Evolutionary conservation across 92 coral and sea anemone species (phyloP).

Genomic region (Epizoanthus ramosus): DNA sequence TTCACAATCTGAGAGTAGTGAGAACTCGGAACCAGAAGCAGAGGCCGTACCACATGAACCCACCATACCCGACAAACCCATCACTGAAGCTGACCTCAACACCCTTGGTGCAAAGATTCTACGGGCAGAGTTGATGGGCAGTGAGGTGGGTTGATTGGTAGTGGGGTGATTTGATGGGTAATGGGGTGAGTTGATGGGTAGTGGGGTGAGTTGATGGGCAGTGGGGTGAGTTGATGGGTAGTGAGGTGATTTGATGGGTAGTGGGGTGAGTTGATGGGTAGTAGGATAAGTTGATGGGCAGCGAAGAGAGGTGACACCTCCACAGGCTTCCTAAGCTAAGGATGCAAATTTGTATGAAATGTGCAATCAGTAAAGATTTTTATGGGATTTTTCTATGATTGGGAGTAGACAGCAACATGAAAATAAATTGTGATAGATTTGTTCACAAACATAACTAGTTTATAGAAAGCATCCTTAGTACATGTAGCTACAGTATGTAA

Average conservation of each 20-base stretch:
- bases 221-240: neutral
- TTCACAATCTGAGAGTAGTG: constrained; percentile 36
- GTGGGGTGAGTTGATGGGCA: neutral
- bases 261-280: neutral
- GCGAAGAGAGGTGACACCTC: too few relatives aligned
- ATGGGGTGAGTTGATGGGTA: neutral
- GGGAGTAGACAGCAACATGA: too few relatives aligned
- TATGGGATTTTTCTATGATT: too few relatives aligned
- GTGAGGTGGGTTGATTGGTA: constrained; percentile 69
- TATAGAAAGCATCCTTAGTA: too few relatives aligned
- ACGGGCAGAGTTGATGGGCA: constrained; percentile 94
- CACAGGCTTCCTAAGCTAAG: too few relatives aligned
- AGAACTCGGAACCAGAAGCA: constrained; percentile 15
- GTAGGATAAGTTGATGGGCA: too few relatives aligned
- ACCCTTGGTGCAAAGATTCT: constrained; percentile 94
- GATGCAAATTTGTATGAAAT: too few relatives aligned
- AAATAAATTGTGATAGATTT: too few relatives aligned
- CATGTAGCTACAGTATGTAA: too few relatives aligned
- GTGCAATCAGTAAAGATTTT: too few relatives aligned
- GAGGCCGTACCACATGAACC: constrained; percentile 27
- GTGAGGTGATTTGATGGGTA: too few relatives aligned
- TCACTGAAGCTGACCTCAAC: constrained; percentile 94
- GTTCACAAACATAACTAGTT: too few relatives aligned
- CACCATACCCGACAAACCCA: constrained; percentile 63
- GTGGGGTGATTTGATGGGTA: neutral